Evolutionary conservation across 2,888 invertebrate species (phyloP), one percentile per base, ranked within the genome.

Genomic region (Drosophila kuntzei): DNA sequence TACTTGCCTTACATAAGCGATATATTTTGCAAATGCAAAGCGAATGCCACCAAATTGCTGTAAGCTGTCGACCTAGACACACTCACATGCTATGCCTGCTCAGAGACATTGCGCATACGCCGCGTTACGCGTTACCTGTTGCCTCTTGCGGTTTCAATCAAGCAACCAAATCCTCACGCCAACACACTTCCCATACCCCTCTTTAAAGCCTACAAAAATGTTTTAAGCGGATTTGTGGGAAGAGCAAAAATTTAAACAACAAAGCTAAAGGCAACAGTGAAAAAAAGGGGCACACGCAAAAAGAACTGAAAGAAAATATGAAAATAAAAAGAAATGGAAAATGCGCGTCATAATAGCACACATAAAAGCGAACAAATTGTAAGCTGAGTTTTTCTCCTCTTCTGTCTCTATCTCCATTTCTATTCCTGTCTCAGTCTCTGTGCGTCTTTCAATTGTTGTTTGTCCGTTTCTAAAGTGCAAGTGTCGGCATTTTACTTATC

Each of bases 121-220:
- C 84, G 6, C 50, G 46, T 44, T 62, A 81, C 84, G 5, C 47
- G 44, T 47, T 62, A 81, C 80, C 73, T 81, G 87, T 76, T 87
- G 87, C 73, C 62, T 14, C 8, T 61, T 70, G 76, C 58, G 76
- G 79, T 55, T 59, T 55, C 44, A 69, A 67, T 72, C 66, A 67
- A 46, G 55, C 64, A 51, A 22, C 53, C 34, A 58, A 60, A 57
- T 41, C 37, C 18, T 50, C 44, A 29, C 62, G 22, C 47, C 14
- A 39, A 25, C 18, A 11, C 39, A 2, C 18, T 29, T 8, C 8
- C 4, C 20, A 25, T 14, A 44, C 39, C 14, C 12, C 44, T 25
- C 54, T 49, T 53, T 49, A 69, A 69, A 65, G 71, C 72, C 67
- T 47, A 57, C 64, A 49, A 65, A 80, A 83, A 87, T 70, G 70